Percentiles rank a stretch among this genome's conserved stretches.
phyloP scores from a whole-genome alignment of 2,888 invertebrate species.

The Cybosia mesomella region DNA sequence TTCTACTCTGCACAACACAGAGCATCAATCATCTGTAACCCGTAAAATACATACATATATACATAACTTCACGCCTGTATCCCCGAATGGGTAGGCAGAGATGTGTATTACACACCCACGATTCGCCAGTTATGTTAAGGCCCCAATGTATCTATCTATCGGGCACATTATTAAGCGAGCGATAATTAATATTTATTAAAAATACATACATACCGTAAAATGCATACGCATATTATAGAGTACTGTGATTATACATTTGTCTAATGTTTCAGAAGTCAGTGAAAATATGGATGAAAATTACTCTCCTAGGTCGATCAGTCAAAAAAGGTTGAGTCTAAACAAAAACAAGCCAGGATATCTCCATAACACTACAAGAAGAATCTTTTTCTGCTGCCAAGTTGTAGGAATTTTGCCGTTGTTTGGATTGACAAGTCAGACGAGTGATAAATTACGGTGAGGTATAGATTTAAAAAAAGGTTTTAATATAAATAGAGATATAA shows the following conservation, averaged over 20 bases:
- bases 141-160: no score
- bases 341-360: conserved; percentile 43
- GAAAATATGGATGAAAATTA: background rate
- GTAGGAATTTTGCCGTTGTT: conserved; percentile 61
- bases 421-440: conserved; percentile 51
- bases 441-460: conserved; percentile 55
- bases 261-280: background rate
- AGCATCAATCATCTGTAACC: background rate
- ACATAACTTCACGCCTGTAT: no score
- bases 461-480: no score
- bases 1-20: background rate
- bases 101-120: no score
- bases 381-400: conserved; percentile 55
- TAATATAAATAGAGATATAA: no score
- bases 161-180: no score
- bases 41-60: background rate
- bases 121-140: no score
- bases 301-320: background rate
- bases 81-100: no score
- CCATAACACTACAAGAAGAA: conserved; percentile 53
- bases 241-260: background rate
- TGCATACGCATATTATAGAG: no score
- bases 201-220: no score
- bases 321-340: background rate
- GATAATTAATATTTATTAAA: no score